Base-by-base conservation (phyloP, 2,113 vertebrate species). In the Hystrix brachyura region DNA sequence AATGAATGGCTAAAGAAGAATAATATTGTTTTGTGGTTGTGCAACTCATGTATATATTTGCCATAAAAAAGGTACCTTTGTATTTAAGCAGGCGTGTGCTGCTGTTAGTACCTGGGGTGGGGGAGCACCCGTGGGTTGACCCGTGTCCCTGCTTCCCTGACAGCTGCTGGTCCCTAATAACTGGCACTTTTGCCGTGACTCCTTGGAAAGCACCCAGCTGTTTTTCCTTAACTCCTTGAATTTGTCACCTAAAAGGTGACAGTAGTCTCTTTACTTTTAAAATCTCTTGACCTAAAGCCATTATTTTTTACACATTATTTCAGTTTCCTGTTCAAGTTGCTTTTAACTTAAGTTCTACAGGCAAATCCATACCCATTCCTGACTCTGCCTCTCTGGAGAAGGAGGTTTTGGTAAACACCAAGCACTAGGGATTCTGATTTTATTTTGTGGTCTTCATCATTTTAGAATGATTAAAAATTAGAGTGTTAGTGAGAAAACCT, bases 241-340 rank as follows among this genome's bases (percentile, higher is more conserved):
- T 82, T 89, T 78, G 53, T 71, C 57, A 79, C 34, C 48, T 2
- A 3, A 67, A 95, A 11, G 85, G 90, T 57, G 38, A 38, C 60
- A 64, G n/a, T 76, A 0, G 10, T 79, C 78, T 64, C 18, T 55
- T 78, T 84, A 57, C 48, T 85, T 74, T 53, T n/a, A 72, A 97
- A 90, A 65, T 81, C 46, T 82, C 32, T 71, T 78, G 59, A 60
- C 71, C 38, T 67, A 25, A 64, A 85, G 69, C 46, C 5, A 4
- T 78, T 88, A 53, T 34, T 53, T 65, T 57, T 34, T 79, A 74
- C 48, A 80, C 32, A 71, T 94, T 55, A 88, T 34, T 86, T 95
- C 38, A 23, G 17, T 87, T 97, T 93, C 84, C 79, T 94, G 1
- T 62, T 82, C 51, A 34, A 6, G 55, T 83, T 94, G 60, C 79